phyloP scores from a whole-genome alignment of 2,888 invertebrate genomes.

The Alentia gelatinosa region DNA sequence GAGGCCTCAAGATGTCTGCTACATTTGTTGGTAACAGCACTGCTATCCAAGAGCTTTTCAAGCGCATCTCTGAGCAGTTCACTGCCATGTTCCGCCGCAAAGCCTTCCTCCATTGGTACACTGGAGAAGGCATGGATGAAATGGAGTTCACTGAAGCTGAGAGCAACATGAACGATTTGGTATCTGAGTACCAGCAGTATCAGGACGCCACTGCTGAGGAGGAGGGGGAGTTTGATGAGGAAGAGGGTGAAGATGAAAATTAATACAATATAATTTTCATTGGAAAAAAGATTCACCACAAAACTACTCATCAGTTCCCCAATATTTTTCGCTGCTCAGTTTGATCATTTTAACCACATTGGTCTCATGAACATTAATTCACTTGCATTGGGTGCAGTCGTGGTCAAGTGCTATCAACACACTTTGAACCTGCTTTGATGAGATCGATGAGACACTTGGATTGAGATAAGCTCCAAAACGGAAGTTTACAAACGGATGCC shows the following conservation, averaged over 20 bases:
- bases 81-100: constrained; percentile 55
- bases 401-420: too few relatives aligned
- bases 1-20: constrained; percentile 52
- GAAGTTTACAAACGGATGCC: too few relatives aligned
- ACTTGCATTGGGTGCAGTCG: too few relatives aligned
- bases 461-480: too few relatives aligned
- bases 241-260: constrained; percentile 63
- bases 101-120: constrained; percentile 55
- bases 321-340: background rate
- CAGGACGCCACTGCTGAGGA: constrained; percentile 55
- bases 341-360: background rate
- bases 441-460: too few relatives aligned
- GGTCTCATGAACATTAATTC: background rate
- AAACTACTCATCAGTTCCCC: too few relatives aligned
- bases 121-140: constrained; percentile 55
- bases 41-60: constrained; percentile 52
- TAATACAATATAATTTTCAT: background rate
- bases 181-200: constrained; percentile 53
- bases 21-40: constrained; percentile 53
- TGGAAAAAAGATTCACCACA: too few relatives aligned
- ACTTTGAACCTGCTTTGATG: too few relatives aligned
- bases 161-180: constrained; percentile 51
- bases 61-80: constrained; percentile 51
- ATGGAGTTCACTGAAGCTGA: constrained; percentile 56
- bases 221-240: constrained; percentile 66